Evolutionary conservation across 1,140 invertebrate genomes (phyloP).

Genomic region (Marisa cornuarietis): DNA sequence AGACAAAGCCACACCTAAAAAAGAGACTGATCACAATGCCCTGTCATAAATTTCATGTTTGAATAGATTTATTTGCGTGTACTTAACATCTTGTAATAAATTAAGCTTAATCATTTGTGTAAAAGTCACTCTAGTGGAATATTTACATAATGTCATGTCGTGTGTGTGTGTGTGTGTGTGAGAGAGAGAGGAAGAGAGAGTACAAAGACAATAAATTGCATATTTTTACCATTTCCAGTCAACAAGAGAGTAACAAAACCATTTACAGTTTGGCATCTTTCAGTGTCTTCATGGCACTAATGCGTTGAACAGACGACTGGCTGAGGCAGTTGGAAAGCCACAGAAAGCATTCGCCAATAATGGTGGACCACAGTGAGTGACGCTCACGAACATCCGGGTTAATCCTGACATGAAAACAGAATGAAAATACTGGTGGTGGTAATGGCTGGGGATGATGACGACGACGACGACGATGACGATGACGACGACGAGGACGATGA

Average conservation of each 20-base stretch:
- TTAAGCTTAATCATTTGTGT: constrained; percentile 22
- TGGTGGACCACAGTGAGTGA: constrained; percentile 27
- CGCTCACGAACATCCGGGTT: constrained; percentile 33
- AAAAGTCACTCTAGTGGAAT: too few species aligned
- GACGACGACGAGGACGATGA: too few species aligned
- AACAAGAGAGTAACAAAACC: not conserved
- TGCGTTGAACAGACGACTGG: constrained; percentile 40
- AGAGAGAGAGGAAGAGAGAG: constrained; percentile 33
- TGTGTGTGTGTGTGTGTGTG: too few species aligned
- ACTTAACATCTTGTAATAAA: constrained; percentile 27
- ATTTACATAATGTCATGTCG: too few species aligned
- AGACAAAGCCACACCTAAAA: too few species aligned
- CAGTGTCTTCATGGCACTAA: constrained; percentile 30
- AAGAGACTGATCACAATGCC: constrained; percentile 22
- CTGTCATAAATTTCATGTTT: too few species aligned
- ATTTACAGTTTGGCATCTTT: constrained; percentile 34
- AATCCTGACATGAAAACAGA: constrained; percentile 28
- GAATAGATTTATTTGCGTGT: too few species aligned
- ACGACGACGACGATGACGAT: too few species aligned
- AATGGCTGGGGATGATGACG: too few species aligned
- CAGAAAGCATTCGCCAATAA: constrained; percentile 27
- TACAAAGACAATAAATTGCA: too few species aligned
- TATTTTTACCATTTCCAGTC: not conserved
- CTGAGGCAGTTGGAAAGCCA: constrained; percentile 43
- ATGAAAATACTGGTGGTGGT: too few species aligned